A percentile compares a stretch with the other conserved stretches of the same genome.
These are phyloP conservation scores for Limenitis camilla DNA, from an alignment of 2,888 invertebrate species.

Conservation along the genomic window DNA sequence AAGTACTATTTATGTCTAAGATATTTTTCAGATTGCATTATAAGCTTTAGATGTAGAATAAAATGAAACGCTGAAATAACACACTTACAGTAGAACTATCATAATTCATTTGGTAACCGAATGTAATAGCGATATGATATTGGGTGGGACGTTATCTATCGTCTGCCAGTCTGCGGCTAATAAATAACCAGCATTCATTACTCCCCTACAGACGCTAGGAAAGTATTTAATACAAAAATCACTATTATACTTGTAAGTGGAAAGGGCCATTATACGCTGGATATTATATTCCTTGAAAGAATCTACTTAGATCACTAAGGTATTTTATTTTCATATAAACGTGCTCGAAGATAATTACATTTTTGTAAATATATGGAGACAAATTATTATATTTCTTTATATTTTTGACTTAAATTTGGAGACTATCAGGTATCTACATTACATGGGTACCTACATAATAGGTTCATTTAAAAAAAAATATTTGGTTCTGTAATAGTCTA, in stretches of 20 bases:
- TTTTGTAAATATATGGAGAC: neutral
- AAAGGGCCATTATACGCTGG: constrained; percentile 23
- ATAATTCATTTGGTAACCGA: constrained; percentile 47
- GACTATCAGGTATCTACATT: no score
- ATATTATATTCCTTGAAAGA: constrained; percentile 10
- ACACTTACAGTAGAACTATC: constrained; percentile 16
- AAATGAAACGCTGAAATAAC: constrained; percentile 15
- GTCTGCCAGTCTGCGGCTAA: constrained; percentile 49
- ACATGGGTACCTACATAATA: no score
- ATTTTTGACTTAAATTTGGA: no score
- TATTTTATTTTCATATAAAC: neutral
- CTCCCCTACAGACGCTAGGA: constrained; percentile 45
- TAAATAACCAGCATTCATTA: constrained; percentile 63
- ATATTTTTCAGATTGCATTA: no score
- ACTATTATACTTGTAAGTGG: constrained; percentile 33
- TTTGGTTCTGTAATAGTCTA: no score
- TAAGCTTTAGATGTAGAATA: no score
- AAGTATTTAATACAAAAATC: constrained; percentile 46
- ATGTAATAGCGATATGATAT: constrained; percentile 58
- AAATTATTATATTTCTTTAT: neutral
- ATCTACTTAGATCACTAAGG: neutral
- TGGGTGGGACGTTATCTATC: constrained; percentile 55
- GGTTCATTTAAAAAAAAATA: no score
- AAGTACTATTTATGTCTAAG: no score
- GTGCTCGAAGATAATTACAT: neutral